Conservation (phyloP, 2,797 vertebrate species). For the Artibeus lituratus region DNA sequence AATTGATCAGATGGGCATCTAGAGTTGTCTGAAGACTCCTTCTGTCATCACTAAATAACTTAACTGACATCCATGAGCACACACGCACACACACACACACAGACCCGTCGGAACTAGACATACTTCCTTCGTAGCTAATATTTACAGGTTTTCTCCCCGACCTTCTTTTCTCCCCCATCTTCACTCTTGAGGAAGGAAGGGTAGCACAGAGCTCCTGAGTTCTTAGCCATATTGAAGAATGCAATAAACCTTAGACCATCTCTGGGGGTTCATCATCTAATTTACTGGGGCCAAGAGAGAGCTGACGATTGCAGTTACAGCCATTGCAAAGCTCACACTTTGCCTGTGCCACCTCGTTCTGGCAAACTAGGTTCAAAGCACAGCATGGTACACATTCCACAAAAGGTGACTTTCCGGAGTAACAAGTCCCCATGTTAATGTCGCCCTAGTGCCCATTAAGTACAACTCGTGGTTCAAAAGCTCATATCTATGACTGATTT, state of each 20-base stretch:
- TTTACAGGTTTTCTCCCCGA: background rate
- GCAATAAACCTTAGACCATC: background rate
- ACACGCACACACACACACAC: background rate
- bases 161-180: background rate
- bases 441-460: slow-evolving; percentile 55
- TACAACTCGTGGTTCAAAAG: slow-evolving; percentile 74
- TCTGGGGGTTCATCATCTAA: background rate
- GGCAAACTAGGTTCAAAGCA: background rate
- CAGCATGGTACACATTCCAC: slow-evolving; percentile 43
- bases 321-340: background rate
- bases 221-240: background rate
- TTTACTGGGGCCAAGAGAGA: background rate
- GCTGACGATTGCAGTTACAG: background rate
- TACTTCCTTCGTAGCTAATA: background rate
- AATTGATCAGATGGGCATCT: slow-evolving; percentile 59
- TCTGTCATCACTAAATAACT: slow-evolving; percentile 49
- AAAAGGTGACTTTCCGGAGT: slow-evolving; percentile 62
- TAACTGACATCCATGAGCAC: background rate
- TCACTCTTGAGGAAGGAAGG: background rate
- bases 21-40: slow-evolving; percentile 36
- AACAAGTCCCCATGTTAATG: slow-evolving; percentile 61
- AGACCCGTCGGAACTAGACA: slow-evolving; percentile 15
- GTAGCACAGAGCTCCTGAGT: background rate
- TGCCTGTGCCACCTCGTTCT: background rate
- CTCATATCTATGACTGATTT: slow-evolving; percentile 75